A percentile compares a stretch with the other conserved stretches of the same genome.
phyloP scores from a whole-genome alignment of 2,797 vertebrate genomes.

The Benthosema pterotum region DNA sequence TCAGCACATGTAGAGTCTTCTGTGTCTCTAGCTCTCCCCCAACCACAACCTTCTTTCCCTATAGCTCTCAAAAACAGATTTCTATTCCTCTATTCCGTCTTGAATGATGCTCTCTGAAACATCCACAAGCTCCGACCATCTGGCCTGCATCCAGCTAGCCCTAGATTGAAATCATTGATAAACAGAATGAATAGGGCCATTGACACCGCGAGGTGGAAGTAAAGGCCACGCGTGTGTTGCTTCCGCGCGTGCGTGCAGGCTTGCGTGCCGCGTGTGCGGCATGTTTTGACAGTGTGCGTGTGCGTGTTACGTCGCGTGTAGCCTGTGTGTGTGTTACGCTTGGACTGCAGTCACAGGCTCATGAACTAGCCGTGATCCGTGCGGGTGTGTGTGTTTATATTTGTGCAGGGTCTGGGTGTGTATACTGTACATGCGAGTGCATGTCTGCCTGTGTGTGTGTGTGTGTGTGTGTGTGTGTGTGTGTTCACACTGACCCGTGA shows the following conservation, averaged over 20 bases:
- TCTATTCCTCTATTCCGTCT: not conserved
- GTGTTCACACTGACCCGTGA: conserved; percentile 14
- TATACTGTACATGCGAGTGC: not conserved
- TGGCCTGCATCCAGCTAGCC: not conserved
- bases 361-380: conserved; percentile 64
- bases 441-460: conserved; percentile 1
- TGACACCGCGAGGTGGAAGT: conserved; percentile 35
- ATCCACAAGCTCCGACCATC: not conserved
- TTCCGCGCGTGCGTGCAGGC: conserved; percentile 31
- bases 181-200: conserved; percentile 37
- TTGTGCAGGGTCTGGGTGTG: conserved; percentile 11
- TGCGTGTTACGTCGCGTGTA: conserved; percentile 41
- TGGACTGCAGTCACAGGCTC: conserved; percentile 60
- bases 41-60: not conserved
- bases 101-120: not conserved
- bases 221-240: conserved; percentile 24
- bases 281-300: conserved; percentile 57
- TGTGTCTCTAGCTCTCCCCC: conserved; percentile 4
- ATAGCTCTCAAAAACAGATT: not conserved
- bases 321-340: conserved; percentile 53
- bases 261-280: conserved; percentile 38
- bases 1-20: too few species aligned
- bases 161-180: conserved; percentile 4
- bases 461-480: conserved; percentile 11
- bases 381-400: conserved; percentile 65